Conservation (phyloP, 2,113 vertebrate species). For the Nesoenas mayeri region DNA sequence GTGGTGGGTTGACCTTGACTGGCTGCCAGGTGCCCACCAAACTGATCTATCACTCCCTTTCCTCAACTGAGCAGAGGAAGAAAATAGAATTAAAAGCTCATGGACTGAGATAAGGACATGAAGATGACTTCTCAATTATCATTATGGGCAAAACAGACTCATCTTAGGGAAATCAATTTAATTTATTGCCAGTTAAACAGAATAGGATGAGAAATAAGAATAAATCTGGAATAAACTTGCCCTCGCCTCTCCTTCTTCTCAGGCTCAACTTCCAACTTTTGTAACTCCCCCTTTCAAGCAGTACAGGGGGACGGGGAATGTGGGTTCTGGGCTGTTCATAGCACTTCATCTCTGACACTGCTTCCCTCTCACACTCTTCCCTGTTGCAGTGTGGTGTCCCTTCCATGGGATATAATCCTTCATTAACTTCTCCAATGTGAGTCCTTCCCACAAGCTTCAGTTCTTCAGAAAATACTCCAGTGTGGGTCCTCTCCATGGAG, state of each 20-base stretch:
- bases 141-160: neutral
- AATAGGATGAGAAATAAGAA: neutral
- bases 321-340: neutral
- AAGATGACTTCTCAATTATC: neutral
- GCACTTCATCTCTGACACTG: neutral
- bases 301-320: neutral
- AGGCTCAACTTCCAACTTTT: neutral
- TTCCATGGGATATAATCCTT: neutral
- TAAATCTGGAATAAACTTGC: neutral
- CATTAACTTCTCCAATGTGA: rapidly evolving
- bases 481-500: neutral
- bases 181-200: neutral
- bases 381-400: neutral
- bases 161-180: neutral
- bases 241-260: neutral
- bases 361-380: neutral
- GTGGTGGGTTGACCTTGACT: neutral
- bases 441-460: neutral
- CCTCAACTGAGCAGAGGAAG: neutral
- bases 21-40: neutral
- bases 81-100: neutral
- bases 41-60: neutral
- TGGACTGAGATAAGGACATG: neutral
- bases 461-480: neutral
- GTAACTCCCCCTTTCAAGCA: rapidly evolving